Conservation (phyloP, 2,113 vertebrate species). For the Neogale vison region DNA sequence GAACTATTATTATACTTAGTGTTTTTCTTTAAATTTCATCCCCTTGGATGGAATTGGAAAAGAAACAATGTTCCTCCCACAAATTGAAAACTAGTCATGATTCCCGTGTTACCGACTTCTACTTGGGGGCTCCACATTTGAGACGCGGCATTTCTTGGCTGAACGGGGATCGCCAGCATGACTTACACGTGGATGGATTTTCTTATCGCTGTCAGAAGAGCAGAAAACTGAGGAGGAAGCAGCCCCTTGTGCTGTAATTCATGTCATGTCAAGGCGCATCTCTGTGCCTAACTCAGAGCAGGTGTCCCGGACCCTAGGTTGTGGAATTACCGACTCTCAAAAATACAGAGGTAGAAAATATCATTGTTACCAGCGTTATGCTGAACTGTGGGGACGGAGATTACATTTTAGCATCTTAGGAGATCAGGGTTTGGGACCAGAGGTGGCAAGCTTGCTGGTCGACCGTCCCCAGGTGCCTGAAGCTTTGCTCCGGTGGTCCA, state of each 20-base stretch:
- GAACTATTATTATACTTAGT: background rate
- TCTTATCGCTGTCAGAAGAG: background rate
- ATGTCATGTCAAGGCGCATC: rapidly evolving
- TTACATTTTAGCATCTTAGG: background rate
- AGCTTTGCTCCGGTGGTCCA: background rate
- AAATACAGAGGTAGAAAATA: background rate
- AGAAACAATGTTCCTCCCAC: background rate
- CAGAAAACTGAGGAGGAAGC: background rate
- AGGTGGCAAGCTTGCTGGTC: background rate
- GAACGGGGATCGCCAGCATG: no score
- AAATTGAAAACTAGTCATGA: background rate
- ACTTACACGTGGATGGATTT: background rate
- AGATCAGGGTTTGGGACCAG: background rate
- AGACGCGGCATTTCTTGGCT: background rate
- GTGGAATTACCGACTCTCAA: background rate
- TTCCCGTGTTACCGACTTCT: rapidly evolving
- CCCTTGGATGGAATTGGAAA: background rate
- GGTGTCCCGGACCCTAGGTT: background rate
- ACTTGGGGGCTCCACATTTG: background rate
- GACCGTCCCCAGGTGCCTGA: background rate
- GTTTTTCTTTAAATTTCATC: background rate
- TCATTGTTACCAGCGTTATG: background rate
- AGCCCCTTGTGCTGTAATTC: background rate
- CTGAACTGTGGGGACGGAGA: background rate
- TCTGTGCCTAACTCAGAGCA: background rate